phyloP scores from a whole-genome alignment of 2,113 vertebrate genomes.

The Loxodonta africana region DNA sequence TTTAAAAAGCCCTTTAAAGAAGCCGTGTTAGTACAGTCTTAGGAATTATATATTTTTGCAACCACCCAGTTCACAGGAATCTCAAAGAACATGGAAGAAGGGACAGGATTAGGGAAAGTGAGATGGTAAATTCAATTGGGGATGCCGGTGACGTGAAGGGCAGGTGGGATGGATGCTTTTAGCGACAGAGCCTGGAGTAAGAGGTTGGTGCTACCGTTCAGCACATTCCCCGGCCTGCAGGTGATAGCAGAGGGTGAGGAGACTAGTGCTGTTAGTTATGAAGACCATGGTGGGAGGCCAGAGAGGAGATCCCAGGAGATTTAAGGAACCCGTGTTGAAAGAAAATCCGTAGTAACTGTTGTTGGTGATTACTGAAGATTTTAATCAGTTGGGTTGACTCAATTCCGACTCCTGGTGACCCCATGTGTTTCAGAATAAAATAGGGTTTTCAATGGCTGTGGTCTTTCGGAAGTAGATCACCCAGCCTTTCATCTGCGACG shows the following conservation, averaged over 20 bases:
- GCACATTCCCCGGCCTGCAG: neutral
- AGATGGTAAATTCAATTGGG: neutral
- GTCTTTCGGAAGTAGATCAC: neutral
- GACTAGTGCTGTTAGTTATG: neutral
- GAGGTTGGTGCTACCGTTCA: neutral
- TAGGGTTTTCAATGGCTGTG: neutral
- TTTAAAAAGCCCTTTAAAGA: neutral
- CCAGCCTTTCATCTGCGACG: neutral
- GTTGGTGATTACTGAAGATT: neutral
- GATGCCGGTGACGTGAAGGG: neutral
- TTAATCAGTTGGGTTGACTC: neutral
- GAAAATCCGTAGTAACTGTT: neutral
- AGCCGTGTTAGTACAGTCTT: rapidly evolving
- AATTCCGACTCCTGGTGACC: neutral
- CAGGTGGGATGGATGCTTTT: rapidly evolving
- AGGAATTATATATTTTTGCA: neutral
- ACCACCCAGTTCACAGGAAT: neutral
- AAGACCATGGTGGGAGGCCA: neutral
- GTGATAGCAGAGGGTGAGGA: neutral
- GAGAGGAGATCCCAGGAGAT: neutral
- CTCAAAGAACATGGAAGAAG: neutral
- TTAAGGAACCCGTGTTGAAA: rapidly evolving
- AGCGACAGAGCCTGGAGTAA: neutral
- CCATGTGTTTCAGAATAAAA: neutral
- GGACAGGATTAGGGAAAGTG: neutral